Base-by-base conservation (phyloP, 2,888 invertebrate species). In the Erebia palarica region DNA sequence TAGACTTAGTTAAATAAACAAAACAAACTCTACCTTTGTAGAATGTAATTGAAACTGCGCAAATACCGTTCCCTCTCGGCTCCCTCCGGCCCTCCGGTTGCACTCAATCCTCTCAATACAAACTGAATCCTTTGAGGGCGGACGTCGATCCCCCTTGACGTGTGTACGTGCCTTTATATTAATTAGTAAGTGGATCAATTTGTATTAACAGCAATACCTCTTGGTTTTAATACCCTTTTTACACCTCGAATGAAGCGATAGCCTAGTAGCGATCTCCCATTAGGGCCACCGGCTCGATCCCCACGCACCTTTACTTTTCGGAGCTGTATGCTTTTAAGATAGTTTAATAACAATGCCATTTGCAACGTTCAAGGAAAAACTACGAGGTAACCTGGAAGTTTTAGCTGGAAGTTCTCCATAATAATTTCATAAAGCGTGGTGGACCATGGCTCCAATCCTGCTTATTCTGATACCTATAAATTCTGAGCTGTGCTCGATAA, bases 51-150 rank as follows among this genome's bases (percentile, higher is more conserved):
- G 70, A 74, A 72, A 55, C 58, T 66, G 70, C 64, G 68, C 70
- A 72, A 70, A 60, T 58, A 61, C 69, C 36, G 42, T n/a, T 18
- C 42, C 68, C 65, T 51, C 61, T 18, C 27, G 16, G 18, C 16
- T 18, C 63, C 18, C 55, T 55, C 44, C 8, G 9, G 36, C 51
- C 51, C 58, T 68, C 59, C 42, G 53, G 53, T 16, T 36, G 42
- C 66, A 66, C 66, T 66, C 66, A 58, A 66, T 57, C 44, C 65
- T 65, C 66, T 66, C 66, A 57, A 58, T 68, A 59, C 59, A 69
- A 72, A 75, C 63, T 65, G 57, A 65, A 66, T 70, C 75, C 71
- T 73, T 74, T 71, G 75, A 72, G 72, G 60, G 65, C 57, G 68
- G 49, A n/a, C 59, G 63, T 65, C 70, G 70, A 73, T 67, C 73